These are phyloP conservation scores for Nyctereutes procyonoides DNA, from an alignment of 2,113 vertebrate species.

Conservation along the genomic window DNA sequence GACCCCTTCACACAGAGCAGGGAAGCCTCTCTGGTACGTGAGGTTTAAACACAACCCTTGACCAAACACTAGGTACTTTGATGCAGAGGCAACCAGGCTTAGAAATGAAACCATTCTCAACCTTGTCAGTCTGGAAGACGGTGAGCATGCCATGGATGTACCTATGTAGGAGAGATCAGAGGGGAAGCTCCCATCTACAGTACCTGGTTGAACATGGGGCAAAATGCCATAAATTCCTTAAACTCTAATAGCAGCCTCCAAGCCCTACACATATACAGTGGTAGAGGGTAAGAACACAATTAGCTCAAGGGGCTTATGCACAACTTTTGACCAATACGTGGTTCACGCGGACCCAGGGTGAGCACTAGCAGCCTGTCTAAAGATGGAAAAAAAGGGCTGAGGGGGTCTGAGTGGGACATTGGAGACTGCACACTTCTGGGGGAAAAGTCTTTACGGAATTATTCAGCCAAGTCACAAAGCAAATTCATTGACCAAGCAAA, in stretches of 20 bases:
- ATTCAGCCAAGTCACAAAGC: neutral
- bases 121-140: too few species aligned
- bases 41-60: neutral
- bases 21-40: neutral
- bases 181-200: neutral
- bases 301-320: neutral
- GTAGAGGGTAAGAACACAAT: neutral
- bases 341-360: neutral
- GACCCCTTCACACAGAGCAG: neutral
- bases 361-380: neutral
- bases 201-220: neutral
- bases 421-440: neutral
- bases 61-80: neutral
- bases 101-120: neutral
- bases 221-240: neutral
- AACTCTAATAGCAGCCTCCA: too few species aligned
- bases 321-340: neutral
- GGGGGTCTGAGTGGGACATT: neutral
- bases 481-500: neutral
- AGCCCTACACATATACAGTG: neutral
- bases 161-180: neutral
- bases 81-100: neutral
- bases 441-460: neutral
- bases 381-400: neutral
- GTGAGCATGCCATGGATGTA: accelerated